These are phyloP conservation scores for Alligator sinensis DNA, from an alignment of 2,113 vertebrate genomes.

Conservation along the genomic window DNA sequence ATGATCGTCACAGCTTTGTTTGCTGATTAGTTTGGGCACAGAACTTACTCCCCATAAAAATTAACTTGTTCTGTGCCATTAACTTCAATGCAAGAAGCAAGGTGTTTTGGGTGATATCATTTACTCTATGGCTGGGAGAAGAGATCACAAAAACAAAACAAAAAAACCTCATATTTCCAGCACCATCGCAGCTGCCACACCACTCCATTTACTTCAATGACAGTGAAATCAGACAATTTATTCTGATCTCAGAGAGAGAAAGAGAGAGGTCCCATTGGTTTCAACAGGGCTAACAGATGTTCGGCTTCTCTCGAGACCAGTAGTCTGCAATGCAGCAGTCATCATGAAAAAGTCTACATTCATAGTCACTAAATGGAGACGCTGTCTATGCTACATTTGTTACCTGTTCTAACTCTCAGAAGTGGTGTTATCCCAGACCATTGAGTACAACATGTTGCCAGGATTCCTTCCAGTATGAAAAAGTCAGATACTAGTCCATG, in stretches of 20 bases:
- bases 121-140: too few species aligned
- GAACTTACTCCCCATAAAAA: neutral
- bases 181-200: too few species aligned
- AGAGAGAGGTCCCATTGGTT: neutral
- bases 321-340: neutral
- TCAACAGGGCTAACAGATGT: neutral
- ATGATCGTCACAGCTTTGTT: neutral
- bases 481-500: neutral
- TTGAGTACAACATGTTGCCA: neutral
- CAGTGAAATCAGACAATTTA: neutral
- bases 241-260: neutral
- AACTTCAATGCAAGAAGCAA: too few species aligned
- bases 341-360: neutral
- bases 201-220: neutral
- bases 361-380: neutral
- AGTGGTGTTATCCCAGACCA: neutral
- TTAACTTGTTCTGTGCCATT: neutral
- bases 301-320: neutral
- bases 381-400: neutral
- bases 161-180: too few species aligned
- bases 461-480: neutral
- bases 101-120: too few species aligned
- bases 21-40: neutral
- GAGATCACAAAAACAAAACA: too few species aligned
- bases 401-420: neutral